A percentile compares a stretch with the other conserved stretches of the same genome.
These are phyloP conservation scores for Scotopteryx bipunctaria DNA, from an alignment of 2,888 invertebrate genomes.

Conservation along the genomic window DNA sequence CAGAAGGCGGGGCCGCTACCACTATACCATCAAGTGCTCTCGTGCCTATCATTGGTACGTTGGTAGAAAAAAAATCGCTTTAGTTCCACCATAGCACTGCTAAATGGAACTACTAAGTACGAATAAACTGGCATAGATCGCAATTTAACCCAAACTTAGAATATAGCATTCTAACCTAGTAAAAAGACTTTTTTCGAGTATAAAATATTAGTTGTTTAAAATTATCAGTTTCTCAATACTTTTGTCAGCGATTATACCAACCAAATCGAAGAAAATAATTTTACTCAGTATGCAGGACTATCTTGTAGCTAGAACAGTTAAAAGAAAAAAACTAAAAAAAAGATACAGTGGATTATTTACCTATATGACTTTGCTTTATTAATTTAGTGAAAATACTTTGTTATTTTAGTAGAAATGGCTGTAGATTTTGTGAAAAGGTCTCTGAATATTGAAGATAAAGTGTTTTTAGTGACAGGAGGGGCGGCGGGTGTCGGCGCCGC, in stretches of 20 bases:
- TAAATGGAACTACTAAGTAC: too few relatives aligned
- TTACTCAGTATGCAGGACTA: slow-evolving; percentile 21
- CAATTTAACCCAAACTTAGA: too few relatives aligned
- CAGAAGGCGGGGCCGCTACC: too few relatives aligned
- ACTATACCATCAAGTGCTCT: too few relatives aligned
- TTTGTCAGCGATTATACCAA: slow-evolving; percentile 20
- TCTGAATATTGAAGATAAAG: slow-evolving; percentile 58
- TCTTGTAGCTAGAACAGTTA: slow-evolving; percentile 13
- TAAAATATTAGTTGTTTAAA: not conserved
- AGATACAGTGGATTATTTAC: not conserved
- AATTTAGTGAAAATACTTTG: slow-evolving; percentile 15
- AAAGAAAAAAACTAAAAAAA: not conserved
- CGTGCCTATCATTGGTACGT: too few relatives aligned
- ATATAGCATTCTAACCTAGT: too few relatives aligned
- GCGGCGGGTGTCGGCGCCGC: slow-evolving; percentile 71
- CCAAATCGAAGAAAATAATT: slow-evolving; percentile 43
- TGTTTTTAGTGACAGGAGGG: slow-evolving; percentile 71
- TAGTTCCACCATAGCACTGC: too few relatives aligned
- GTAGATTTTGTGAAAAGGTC: slow-evolving; percentile 40
- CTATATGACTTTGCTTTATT: not conserved
- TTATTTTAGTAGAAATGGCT: slow-evolving; percentile 40
- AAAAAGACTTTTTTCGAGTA: too few relatives aligned
- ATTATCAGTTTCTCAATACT: slow-evolving; percentile 4
- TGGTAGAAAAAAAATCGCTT: too few relatives aligned
- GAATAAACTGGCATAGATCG: too few relatives aligned